Evolutionary conservation across 2,113 vertebrate genomes (phyloP).

Genomic region (Scopus umbretta): DNA sequence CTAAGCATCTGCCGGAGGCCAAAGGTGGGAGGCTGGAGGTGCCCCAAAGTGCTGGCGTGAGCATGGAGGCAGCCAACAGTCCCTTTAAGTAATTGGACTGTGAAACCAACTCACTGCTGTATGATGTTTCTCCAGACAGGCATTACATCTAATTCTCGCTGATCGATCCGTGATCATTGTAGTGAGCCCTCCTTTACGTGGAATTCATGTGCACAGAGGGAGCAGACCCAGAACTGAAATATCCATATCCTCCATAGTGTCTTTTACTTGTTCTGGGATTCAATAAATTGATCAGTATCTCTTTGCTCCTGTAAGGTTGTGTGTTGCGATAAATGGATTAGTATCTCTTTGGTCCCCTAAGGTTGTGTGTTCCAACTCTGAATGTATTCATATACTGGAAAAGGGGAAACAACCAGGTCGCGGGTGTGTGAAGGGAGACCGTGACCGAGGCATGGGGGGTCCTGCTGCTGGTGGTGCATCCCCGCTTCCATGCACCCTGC

Average conservation of each 20-base stretch:
- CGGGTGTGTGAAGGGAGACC: neutral
- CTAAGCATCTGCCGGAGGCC: neutral
- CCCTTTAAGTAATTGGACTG: neutral
- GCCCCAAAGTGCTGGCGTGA: rapidly evolving
- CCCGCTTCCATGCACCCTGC: neutral
- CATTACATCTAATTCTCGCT: neutral
- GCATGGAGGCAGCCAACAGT: neutral
- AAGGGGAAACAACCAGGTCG: rapidly evolving
- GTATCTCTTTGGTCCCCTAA: neutral
- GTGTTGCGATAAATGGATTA: neutral
- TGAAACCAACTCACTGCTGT: neutral
- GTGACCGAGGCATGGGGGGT: neutral
- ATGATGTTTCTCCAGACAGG: neutral
- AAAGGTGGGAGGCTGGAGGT: neutral
- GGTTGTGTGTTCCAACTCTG: neutral
- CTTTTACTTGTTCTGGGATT: neutral
- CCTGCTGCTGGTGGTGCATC: neutral
- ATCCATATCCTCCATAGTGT: neutral
- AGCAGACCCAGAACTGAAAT: neutral
- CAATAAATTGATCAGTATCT: neutral
- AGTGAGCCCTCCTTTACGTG: neutral
- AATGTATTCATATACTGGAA: neutral
- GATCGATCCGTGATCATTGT: rapidly evolving
- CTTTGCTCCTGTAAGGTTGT: neutral
- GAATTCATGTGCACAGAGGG: neutral